These are phyloP conservation scores for Conomelus anceps DNA, from an alignment of 2,888 invertebrate genomes.

Conservation along the genomic window DNA sequence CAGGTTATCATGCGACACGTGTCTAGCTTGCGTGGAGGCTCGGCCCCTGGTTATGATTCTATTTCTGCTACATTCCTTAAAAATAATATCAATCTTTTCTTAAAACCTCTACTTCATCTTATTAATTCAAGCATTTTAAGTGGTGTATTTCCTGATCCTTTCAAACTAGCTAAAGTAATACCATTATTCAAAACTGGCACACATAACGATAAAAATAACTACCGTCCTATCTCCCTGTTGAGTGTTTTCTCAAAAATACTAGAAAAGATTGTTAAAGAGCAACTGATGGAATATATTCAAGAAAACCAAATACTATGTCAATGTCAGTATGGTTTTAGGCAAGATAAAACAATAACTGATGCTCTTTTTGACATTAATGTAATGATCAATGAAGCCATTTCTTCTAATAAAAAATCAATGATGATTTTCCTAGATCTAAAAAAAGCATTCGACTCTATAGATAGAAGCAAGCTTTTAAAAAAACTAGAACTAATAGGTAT, in stretches of 20 bases:
- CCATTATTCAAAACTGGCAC: no score
- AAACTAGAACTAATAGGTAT: no score
- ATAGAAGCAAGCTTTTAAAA: no score
- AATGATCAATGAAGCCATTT: no score
- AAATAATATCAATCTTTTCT: not conserved
- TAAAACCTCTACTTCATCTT: slow-evolving; percentile 16
- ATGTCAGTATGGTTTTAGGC: not conserved
- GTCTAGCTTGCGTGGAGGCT: slow-evolving; percentile 3
- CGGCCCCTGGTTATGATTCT: slow-evolving; percentile 15
- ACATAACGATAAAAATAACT: no score
- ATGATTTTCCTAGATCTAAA: no score
- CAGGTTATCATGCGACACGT: slow-evolving; percentile 2
- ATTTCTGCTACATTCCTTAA: slow-evolving; percentile 14
- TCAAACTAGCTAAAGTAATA: slow-evolving; percentile 14
- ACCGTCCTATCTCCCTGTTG: not conserved
- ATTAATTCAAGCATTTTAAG: slow-evolving; percentile 17
- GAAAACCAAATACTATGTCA: not conserved
- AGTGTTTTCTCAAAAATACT: not conserved
- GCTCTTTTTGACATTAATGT: no score
- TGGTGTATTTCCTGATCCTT: slow-evolving; percentile 19
- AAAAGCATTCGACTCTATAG: no score
- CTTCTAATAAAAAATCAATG: no score
- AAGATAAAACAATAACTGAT: not conserved
- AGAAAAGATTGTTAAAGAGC: not conserved
- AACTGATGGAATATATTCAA: not conserved